Conservation (phyloP, 2,888 invertebrate genomes). For the Ectobius pallidus region DNA sequence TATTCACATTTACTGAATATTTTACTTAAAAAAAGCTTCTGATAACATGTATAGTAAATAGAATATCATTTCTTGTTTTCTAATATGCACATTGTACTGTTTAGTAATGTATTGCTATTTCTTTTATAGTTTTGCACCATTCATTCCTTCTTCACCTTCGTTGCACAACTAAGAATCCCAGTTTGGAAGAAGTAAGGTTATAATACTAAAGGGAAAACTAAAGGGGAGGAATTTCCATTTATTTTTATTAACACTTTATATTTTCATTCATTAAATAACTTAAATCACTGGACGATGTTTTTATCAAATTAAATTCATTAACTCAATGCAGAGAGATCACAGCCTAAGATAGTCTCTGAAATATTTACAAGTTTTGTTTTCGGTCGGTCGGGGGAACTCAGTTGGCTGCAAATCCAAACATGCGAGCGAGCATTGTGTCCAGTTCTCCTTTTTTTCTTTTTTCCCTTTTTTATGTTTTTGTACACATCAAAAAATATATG, state of each 20-base stretch:
- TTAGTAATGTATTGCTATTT: too few species aligned
- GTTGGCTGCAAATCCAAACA: slow-evolving; percentile 42
- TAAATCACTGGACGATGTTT: slow-evolving; percentile 48
- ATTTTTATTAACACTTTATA: slow-evolving; percentile 46
- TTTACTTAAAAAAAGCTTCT: too few species aligned
- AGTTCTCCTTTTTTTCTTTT: slow-evolving; percentile 35
- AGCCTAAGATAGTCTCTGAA: slow-evolving; percentile 47
- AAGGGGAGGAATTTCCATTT: slow-evolving; percentile 42
- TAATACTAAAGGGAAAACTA: slow-evolving; percentile 21
- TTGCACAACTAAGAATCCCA: too few species aligned
- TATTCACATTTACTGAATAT: too few species aligned
- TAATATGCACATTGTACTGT: too few species aligned
- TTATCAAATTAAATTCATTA: slow-evolving; percentile 46
- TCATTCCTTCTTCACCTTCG: too few species aligned
- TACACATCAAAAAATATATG: slow-evolving; percentile 47
- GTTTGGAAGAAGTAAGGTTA: too few species aligned
- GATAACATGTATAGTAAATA: too few species aligned
- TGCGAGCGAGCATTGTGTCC: slow-evolving; percentile 39
- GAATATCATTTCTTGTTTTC: too few species aligned
- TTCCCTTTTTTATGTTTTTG: too few species aligned
- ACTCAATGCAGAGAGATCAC: slow-evolving; percentile 47
- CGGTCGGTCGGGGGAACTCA: slow-evolving; percentile 34
- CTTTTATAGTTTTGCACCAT: too few species aligned
- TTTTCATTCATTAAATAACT: slow-evolving; percentile 47
- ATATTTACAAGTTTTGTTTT: slow-evolving; percentile 45